phyloP scores from a whole-genome alignment of 2,888 invertebrate species.

The Pseudanteris insignis region DNA sequence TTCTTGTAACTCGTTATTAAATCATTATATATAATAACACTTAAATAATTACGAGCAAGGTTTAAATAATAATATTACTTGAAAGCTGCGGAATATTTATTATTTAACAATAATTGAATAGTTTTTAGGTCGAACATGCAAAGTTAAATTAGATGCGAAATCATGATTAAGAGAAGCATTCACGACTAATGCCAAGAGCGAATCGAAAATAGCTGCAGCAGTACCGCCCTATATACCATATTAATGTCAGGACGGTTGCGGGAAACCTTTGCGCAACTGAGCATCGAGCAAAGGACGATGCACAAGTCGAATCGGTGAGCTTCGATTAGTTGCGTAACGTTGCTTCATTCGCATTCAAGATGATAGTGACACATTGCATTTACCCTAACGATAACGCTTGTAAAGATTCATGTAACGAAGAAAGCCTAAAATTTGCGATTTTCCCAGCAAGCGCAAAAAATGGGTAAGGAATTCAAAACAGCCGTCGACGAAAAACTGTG shows the following conservation, averaged over 20 bases:
- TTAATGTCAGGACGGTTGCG: constrained; percentile 37
- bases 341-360: constrained; percentile 10
- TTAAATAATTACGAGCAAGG: too few species aligned
- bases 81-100: too few species aligned
- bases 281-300: constrained; percentile 27
- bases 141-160: too few species aligned
- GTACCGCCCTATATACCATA: constrained; percentile 32
- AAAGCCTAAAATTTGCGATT: too few species aligned
- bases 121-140: constrained; percentile 7
- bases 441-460: too few species aligned
- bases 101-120: constrained; percentile 22
- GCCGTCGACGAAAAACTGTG: constrained; percentile 6
- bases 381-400: too few species aligned
- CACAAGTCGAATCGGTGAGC: constrained; percentile 29
- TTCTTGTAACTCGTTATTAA: too few species aligned
- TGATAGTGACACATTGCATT: neutral
- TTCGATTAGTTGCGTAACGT: constrained; percentile 23
- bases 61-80: too few species aligned
- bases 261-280: constrained; percentile 36
- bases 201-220: constrained; percentile 14
- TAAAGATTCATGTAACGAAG: too few species aligned
- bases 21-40: too few species aligned
- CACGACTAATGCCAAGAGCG: constrained; percentile 23
- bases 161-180: constrained; percentile 16
- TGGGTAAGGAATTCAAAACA: neutral